Evolutionary conservation across 2,797 vertebrate genomes (phyloP), one percentile per base, ranked within the genome.

Genomic region (Muscicapa striata): DNA sequence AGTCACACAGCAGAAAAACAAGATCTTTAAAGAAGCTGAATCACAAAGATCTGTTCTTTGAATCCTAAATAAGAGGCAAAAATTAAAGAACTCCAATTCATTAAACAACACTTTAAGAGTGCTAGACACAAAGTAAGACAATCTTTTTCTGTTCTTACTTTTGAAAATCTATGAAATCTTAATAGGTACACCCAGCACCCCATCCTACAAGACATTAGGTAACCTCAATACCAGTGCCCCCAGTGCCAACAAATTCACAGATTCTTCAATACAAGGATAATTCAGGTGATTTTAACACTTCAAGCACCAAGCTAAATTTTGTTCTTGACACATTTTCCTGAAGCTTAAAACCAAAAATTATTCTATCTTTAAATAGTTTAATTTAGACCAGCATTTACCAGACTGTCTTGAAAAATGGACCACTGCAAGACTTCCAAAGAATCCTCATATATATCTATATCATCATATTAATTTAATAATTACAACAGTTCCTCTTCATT

Each of bases 11-110:
- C 10, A 7, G 24, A 7, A 58, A 48, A 77, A 84, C 66, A 64
- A 55, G 27, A 21, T 57, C 52, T 79, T 95, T 90, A 76, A 89
- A 86, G 38, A 73, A 87, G 61, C 7, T 85, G 72, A 93, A 80
- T 79, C 41, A 84, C 46, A 80, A 93, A 93, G 52, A 73, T 57
- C 7, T 0, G 5, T 43, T 87, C 40, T 66, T 92, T 75, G 77
- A 80, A 82, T 77, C 19, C 57, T 78, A 83, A 72, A 34, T 57
- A 94, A 84, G 51, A 46, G 10, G 29, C 46, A 91, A 43, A 69
- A 92, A 63, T 75, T 82, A 55, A 78, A 87, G 62, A 66, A 69
- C 57, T 64, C 21, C 32, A 55, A 6, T 86, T 87, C 30, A 87
- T 41, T 72, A 68, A 66, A 93, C 86, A 85, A 17, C 13, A 40